Evolutionary conservation across 2,888 invertebrate genomes (phyloP).

Genomic region (Eilema griseolum): DNA sequence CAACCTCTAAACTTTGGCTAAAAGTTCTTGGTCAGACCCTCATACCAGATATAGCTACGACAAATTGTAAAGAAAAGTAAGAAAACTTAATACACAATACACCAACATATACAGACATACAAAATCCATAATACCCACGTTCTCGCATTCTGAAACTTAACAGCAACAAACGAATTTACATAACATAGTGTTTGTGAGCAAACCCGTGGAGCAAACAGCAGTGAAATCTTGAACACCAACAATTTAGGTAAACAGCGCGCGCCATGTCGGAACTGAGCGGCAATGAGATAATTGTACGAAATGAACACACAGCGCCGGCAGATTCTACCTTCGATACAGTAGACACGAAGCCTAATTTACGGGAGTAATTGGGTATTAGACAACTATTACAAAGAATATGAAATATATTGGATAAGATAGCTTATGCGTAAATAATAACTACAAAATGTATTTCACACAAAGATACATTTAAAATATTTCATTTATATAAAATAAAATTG

Average conservation of each 20-base stretch:
- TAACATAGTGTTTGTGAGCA: constrained; percentile 58
- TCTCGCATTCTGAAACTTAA: constrained; percentile 7
- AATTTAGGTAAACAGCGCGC: constrained; percentile 72
- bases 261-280: constrained; percentile 59
- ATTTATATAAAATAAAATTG: no score
- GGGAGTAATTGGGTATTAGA: not conserved
- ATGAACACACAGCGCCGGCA: constrained; percentile 1
- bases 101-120: not conserved
- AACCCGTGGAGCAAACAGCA: constrained; percentile 47
- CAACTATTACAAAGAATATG: no score
- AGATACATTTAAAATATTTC: no score
- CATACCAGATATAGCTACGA: no score
- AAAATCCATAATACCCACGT: constrained; percentile 1
- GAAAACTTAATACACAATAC: not conserved
- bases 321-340: constrained; percentile 7
- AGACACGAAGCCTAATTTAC: constrained; percentile 20
- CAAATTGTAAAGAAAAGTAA: no score
- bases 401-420: no score
- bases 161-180: constrained; percentile 63
- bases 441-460: no score
- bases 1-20: no score
- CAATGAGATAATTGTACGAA: constrained; percentile 80
- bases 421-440: no score
- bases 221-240: constrained; percentile 69
- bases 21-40: no score